Evolutionary conservation across 2,113 vertebrate species (phyloP), one percentile per base, ranked within the genome.

Genomic region (Callopanchax toddi): DNA sequence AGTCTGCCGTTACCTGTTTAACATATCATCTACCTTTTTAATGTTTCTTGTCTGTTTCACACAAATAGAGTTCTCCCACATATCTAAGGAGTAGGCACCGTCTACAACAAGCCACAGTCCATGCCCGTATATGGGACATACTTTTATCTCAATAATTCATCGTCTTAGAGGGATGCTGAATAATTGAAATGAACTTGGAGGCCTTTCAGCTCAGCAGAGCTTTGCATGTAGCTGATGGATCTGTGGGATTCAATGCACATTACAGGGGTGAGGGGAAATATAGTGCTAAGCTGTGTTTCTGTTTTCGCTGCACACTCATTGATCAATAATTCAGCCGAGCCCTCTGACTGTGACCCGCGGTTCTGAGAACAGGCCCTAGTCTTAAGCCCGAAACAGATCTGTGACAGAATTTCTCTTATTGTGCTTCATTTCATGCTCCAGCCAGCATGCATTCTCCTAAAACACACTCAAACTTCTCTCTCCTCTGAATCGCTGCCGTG

Each of bases 161-260:
- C 66, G 85, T 90, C 85, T 88, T 84, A 86, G 90, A 92, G 87
- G 89, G 89, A 91, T 92, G 87, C 80, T 93, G 89, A 93, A 93
- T 93, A 92, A 93, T 93, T 93, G 87, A 93, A 91, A 61, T 93
- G 90, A 92, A 93, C 90, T 93, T 91, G 92, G 91, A 93, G 87
- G 89, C 86, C 90, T 92, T 92, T 91, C 89, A 90, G 91, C 88
- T 87, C 88, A 82, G 87, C 73, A 72, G 83, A 90, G 91, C 88
- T 92, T 91, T 87, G 87, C 87, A 90, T 91, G 89, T 86, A 86
- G 89, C 80, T 92, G 92, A 91, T 91, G 92, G 89, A 91, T 93
- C 90, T 86, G 75, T 89, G 88, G 84, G 89, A 91, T 87, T 91
- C 89, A 67, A 87, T 86, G 82, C 82, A 89, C 87, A 89, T 92